A percentile compares a stretch with the other conserved stretches of the same genome.
Evolutionary conservation across 92 coral and sea anemone species (phyloP).

Genomic region (Scolanthus callimorphus): DNA sequence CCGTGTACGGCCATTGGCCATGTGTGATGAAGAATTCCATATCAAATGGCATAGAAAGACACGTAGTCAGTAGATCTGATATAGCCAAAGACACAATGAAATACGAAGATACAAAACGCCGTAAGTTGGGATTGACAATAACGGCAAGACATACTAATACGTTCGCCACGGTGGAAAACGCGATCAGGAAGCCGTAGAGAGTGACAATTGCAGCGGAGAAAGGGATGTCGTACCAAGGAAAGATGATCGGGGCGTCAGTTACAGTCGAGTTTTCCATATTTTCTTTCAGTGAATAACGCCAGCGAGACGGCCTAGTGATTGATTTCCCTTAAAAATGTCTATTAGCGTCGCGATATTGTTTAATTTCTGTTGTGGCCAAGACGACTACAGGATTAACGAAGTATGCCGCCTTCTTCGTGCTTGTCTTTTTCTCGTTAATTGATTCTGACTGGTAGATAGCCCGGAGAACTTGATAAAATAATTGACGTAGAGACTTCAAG

Average conservation of each 20-base stretch:
- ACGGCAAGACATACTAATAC: constrained; percentile 54
- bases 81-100: constrained; percentile 72
- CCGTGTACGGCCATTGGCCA: constrained; percentile 45
- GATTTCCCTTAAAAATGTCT: too few relatives aligned
- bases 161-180: constrained; percentile 62
- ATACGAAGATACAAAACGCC: constrained; percentile 49
- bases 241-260: background rate
- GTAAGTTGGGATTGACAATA: constrained; percentile 46
- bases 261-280: background rate
- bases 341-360: background rate
- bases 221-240: constrained; percentile 13
- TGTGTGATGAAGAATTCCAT: constrained; percentile 36
- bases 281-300: too few relatives aligned
- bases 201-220: constrained; percentile 10
- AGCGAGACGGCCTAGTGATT: too few relatives aligned
- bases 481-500: too few relatives aligned
- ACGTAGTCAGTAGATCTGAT: constrained; percentile 65
- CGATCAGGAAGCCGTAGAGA: constrained; percentile 24
- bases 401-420: too few relatives aligned
- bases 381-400: background rate
- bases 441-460: too few relatives aligned
- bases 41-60: constrained; percentile 64
- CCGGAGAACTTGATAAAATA: too few relatives aligned
- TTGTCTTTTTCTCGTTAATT: too few relatives aligned
- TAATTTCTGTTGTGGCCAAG: background rate